A percentile compares a stretch with the other conserved stretches of the same genome.
Conservation (phyloP, 2,888 invertebrate species). For the Helicoverpa assulta region DNA sequence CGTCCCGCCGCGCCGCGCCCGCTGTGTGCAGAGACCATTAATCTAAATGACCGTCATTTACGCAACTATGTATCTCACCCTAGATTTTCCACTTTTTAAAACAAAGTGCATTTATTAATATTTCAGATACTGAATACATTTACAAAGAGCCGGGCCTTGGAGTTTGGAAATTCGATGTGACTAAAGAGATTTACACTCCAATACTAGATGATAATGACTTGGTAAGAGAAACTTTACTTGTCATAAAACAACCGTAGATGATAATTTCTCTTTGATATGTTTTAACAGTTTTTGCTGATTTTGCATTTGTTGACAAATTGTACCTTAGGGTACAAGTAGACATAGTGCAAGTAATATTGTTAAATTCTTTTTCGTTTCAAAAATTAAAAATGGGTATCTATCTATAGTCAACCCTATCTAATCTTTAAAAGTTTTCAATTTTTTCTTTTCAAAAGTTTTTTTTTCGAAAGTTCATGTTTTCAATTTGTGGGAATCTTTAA, state of each 20-base stretch:
- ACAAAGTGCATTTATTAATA: slow-evolving; percentile 15
- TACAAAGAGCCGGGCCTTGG: slow-evolving; percentile 74
- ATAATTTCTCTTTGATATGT: background rate
- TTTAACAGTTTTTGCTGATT: background rate
- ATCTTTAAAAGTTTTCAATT: too few relatives aligned
- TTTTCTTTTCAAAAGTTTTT: too few relatives aligned
- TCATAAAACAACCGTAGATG: background rate
- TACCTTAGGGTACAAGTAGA: too few relatives aligned
- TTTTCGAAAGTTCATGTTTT: too few relatives aligned
- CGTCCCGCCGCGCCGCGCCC: too few relatives aligned
- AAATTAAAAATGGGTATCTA: too few relatives aligned
- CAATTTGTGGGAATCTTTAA: too few relatives aligned
- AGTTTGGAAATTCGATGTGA: slow-evolving; percentile 77
- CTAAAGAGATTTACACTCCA: slow-evolving; percentile 64
- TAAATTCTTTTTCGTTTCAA: too few relatives aligned
- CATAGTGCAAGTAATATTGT: too few relatives aligned
- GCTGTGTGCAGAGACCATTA: too few relatives aligned
- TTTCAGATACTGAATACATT: slow-evolving; percentile 81
- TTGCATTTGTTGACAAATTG: background rate
- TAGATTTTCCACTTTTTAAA: slow-evolving; percentile 24
- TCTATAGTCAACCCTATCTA: too few relatives aligned
- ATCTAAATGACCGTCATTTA: slow-evolving; percentile 8
- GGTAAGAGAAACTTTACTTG: slow-evolving; percentile 69
- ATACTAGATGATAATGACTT: slow-evolving; percentile 75
- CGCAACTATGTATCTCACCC: slow-evolving; percentile 35